These are phyloP conservation scores for Azorinus chamasolen DNA, from an alignment of 2,888 invertebrate genomes.

Conservation along the genomic window DNA sequence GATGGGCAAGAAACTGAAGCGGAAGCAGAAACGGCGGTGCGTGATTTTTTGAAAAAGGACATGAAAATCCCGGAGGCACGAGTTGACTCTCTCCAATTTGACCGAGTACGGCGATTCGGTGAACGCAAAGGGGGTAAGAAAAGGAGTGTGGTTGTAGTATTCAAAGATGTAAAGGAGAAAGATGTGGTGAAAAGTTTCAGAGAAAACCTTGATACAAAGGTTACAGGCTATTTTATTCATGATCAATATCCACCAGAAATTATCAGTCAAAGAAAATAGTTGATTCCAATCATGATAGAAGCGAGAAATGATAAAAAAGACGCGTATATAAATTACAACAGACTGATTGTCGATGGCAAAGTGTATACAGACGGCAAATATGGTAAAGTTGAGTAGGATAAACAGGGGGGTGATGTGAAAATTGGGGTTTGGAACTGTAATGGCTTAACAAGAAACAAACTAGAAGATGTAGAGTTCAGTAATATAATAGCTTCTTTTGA, in stretches of 20 bases:
- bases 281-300: constrained; percentile 11
- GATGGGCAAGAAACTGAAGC: too few species aligned
- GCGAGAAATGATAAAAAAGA: constrained; percentile 13
- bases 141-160: constrained; percentile 11
- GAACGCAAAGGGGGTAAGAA: background rate
- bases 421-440: constrained; percentile 21
- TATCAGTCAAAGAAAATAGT: constrained; percentile 1
- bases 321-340: constrained; percentile 31
- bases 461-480: constrained; percentile 5
- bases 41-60: background rate
- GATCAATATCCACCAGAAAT: constrained; percentile 22
- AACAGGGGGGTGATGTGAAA: constrained; percentile 12
- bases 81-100: too few species aligned
- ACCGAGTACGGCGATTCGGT: background rate
- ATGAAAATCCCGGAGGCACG: too few species aligned
- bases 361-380: constrained; percentile 22
- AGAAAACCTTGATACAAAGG: background rate
- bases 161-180: constrained; percentile 4
- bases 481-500: background rate
- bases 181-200: background rate
- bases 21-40: background rate
- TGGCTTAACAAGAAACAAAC: constrained; percentile 8
- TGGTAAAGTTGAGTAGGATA: constrained; percentile 27
- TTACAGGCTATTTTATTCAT: constrained; percentile 12
- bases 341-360: constrained; percentile 11